Evolutionary conservation across 2,888 invertebrate genomes (phyloP).

Genomic region (Orchestes rusci): DNA sequence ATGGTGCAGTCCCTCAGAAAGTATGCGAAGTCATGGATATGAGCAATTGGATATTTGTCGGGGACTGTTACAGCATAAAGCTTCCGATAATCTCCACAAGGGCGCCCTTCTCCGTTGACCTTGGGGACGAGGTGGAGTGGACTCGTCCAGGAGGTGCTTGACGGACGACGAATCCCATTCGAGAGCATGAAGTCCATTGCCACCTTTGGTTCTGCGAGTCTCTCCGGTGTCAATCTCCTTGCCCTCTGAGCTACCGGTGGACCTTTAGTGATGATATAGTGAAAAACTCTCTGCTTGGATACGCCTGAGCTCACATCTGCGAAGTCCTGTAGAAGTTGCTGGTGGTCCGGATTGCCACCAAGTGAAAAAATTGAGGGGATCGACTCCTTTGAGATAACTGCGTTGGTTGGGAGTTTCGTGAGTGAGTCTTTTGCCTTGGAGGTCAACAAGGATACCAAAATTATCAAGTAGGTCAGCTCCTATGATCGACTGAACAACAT

Average conservation of each 20-base stretch:
- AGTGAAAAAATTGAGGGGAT: no score
- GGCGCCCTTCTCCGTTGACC: conserved; percentile 31
- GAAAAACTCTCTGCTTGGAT: neutral
- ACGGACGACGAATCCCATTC: conserved; percentile 27
- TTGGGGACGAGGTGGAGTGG: conserved; percentile 36
- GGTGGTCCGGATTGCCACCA: no score
- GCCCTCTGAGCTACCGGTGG: neutral
- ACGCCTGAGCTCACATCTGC: no score
- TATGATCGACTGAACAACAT: no score
- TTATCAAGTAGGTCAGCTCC: no score
- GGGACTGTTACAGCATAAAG: conserved; percentile 32
- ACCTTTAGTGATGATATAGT: conserved; percentile 1
- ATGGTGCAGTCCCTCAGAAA: conserved; percentile 26
- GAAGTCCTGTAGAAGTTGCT: no score
- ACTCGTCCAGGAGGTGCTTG: conserved; percentile 33
- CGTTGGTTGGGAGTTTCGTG: no score
- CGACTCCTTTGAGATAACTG: no score
- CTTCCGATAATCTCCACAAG: conserved; percentile 36
- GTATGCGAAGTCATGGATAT: conserved; percentile 35
- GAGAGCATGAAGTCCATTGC: conserved; percentile 32
- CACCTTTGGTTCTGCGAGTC: conserved; percentile 20
- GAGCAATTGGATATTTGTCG: conserved; percentile 32
- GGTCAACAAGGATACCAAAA: no score
- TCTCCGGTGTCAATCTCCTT: neutral
- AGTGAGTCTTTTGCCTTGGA: no score